Evolutionary conservation across 2,113 vertebrate genomes (phyloP).

Genomic region (Macquaria ambigua): DNA sequence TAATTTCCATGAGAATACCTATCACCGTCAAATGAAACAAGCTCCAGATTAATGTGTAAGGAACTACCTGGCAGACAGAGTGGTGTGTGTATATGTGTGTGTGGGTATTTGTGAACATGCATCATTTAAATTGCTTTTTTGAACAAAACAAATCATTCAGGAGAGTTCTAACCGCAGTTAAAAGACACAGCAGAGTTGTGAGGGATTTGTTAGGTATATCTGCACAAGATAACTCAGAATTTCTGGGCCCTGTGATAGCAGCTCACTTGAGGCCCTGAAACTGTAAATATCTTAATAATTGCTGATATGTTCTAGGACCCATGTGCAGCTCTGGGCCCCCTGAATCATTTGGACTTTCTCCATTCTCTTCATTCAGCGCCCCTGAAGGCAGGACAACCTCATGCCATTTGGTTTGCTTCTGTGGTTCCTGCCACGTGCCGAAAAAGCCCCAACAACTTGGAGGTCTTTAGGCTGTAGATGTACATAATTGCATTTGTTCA

Average conservation of each 20-base stretch:
- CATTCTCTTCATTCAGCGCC: neutral
- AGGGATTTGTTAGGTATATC: neutral
- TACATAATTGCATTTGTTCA: neutral
- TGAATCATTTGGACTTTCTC: conserved; percentile 1
- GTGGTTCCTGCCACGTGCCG: neutral
- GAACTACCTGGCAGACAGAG: conserved; percentile 15
- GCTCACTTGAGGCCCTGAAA: neutral
- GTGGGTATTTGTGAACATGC: neutral
- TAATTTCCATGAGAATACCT: conserved; percentile 49
- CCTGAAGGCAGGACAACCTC: conserved; percentile 1
- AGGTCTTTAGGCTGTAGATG: neutral
- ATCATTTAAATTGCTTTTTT: neutral
- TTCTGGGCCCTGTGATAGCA: neutral
- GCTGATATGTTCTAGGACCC: neutral
- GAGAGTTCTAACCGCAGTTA: neutral
- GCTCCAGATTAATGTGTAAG: conserved; percentile 15
- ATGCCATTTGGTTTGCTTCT: neutral
- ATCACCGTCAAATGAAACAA: conserved; percentile 11
- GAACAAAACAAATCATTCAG: neutral
- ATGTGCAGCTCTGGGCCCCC: neutral
- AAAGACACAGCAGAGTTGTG: neutral
- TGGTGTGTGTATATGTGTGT: neutral
- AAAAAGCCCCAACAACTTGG: neutral
- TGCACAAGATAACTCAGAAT: neutral
- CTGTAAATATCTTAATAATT: neutral